A percentile compares a stretch with the other conserved stretches of the same genome.
phyloP scores from a whole-genome alignment of 2,888 invertebrate species.

The Sinopyrophorus schimmeli region DNA sequence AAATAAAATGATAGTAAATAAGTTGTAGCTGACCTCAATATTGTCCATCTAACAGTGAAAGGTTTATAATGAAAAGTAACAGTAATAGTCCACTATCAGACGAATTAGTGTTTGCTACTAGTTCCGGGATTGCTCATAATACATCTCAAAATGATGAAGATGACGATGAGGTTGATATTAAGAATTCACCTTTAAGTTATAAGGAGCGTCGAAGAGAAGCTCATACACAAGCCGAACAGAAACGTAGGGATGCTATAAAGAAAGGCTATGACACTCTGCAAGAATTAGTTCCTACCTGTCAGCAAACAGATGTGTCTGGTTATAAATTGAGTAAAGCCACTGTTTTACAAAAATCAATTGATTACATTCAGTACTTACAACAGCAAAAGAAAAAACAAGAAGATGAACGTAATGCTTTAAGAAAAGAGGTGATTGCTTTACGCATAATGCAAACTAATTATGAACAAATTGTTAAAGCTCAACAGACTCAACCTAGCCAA shows the following conservation, averaged over 20 bases:
- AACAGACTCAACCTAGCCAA: conserved; percentile 87
- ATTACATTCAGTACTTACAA: conserved; percentile 88
- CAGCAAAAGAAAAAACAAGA: conserved; percentile 93
- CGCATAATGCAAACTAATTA: conserved; percentile 95
- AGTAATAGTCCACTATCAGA: conserved; percentile 6
- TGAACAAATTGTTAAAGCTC: conserved; percentile 94
- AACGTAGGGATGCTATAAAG: conserved; percentile 94
- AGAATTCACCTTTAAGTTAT: conserved; percentile 74
- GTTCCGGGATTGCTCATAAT: too few species aligned
- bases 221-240: conserved; percentile 96
- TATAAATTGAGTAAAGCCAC: conserved; percentile 97
- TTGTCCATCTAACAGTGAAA: not conserved
- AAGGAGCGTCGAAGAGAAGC: conserved; percentile 93
- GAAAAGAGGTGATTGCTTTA: conserved; percentile 91
- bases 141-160: conserved; percentile 59
- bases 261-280: conserved; percentile 95
- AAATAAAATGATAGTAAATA: too few species aligned
- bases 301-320: conserved; percentile 85
- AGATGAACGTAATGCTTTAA: conserved; percentile 86
- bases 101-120: conserved; percentile 4
- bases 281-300: conserved; percentile 90
- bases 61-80: conserved; percentile 8
- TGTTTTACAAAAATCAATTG: conserved; percentile 91
- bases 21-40: not conserved
- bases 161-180: conserved; percentile 64